Conservation (phyloP, 2,113 vertebrate species). For the Bubo blakistoni region DNA sequence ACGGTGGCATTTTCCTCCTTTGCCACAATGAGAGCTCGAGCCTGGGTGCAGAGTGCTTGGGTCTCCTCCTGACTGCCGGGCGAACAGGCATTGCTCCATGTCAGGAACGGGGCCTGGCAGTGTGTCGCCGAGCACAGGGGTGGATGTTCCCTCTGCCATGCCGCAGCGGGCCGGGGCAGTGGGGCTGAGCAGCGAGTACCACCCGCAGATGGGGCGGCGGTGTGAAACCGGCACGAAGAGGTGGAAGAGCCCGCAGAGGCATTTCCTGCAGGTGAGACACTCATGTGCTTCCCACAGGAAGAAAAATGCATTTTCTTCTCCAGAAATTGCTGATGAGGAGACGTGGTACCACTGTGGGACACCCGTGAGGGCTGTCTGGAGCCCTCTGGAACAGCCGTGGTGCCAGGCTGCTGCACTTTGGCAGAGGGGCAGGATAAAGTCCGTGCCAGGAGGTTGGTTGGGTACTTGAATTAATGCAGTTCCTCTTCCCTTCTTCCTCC, state of each 20-base stretch:
- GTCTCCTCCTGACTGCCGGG: not conserved
- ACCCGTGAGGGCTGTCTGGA: not conserved
- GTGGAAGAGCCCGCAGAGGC: not conserved
- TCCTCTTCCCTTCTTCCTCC: not conserved
- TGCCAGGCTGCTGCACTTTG: not conserved
- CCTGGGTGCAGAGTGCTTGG: not conserved
- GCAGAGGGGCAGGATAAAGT: not conserved
- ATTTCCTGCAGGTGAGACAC: not conserved
- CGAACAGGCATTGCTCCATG: rapidly evolving
- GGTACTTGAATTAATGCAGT: not conserved
- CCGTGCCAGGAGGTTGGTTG: rapidly evolving
- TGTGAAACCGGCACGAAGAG: rapidly evolving
- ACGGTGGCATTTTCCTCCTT: not conserved
- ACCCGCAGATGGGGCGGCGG: rapidly evolving
- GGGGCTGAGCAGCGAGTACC: not conserved
- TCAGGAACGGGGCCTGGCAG: not conserved
- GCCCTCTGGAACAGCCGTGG: not conserved
- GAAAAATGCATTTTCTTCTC: not conserved
- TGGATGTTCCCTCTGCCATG: not conserved
- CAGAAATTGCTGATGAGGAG: not conserved
- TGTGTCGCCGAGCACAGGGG: rapidly evolving
- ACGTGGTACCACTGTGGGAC: not conserved
- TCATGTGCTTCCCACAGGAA: not conserved
- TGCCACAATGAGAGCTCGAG: rapidly evolving
- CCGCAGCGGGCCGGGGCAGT: rapidly evolving